phyloP scores from a whole-genome alignment of 2,113 vertebrate species.

The Eulemur rufifrons region DNA sequence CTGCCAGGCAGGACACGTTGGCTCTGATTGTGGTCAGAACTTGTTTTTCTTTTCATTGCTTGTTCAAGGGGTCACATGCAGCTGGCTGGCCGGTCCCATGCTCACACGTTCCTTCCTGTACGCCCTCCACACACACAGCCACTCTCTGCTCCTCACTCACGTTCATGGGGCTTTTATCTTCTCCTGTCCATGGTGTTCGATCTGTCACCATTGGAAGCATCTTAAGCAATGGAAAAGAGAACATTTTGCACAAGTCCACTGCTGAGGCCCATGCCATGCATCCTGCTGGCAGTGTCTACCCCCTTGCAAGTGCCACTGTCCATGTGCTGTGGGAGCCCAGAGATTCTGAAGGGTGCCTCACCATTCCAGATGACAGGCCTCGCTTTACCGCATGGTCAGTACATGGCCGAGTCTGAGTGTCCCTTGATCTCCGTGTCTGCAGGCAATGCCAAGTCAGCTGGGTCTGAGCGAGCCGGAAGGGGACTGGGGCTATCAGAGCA shows the following conservation, averaged over 20 bases:
- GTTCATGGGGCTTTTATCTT: background rate
- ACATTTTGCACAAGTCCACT: background rate
- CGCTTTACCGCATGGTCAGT: rapidly evolving
- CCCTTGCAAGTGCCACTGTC: background rate
- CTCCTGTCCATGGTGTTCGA: background rate
- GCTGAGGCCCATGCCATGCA: background rate
- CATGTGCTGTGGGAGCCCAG: background rate
- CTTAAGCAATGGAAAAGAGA: slow-evolving; percentile 33
- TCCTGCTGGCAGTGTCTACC: background rate
- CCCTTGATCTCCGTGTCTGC: background rate
- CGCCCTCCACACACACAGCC: background rate
- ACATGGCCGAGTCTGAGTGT: background rate
- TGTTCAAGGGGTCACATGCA: background rate
- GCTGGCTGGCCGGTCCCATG: background rate
- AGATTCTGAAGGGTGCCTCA: background rate
- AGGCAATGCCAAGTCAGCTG: background rate
- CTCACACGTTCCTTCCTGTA: background rate
- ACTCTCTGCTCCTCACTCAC: background rate
- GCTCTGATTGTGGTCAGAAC: background rate
- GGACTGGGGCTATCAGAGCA: background rate
- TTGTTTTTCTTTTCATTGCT: background rate
- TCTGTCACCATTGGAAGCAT: background rate
- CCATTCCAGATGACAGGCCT: background rate
- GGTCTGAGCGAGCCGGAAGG: background rate
- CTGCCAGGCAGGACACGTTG: background rate